Conservation (phyloP, 23 tunicate species). For the Styela clava region DNA sequence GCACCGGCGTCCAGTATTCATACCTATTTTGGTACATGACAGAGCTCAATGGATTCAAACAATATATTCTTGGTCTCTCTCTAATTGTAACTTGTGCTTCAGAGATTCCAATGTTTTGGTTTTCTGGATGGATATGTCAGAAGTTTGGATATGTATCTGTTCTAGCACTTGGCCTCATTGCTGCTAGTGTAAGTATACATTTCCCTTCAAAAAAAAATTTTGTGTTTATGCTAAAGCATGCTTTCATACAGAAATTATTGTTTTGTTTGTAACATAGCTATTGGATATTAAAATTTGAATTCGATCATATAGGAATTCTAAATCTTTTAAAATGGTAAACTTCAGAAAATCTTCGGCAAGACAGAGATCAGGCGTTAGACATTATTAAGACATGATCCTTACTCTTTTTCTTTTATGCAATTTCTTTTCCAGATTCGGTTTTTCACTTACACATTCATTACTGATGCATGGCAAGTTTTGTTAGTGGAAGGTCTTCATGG, state of each 20-base stretch:
- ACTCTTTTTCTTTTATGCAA: background rate
- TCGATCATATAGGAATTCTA: too few species aligned
- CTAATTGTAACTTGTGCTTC: slow-evolving; percentile 20
- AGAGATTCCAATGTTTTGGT: slow-evolving; percentile 29
- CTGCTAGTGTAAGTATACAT: slow-evolving; percentile 14
- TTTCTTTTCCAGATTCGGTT: slow-evolving; percentile 54
- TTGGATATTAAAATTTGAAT: too few species aligned
- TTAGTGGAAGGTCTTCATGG: slow-evolving; percentile 70
- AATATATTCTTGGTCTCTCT: slow-evolving; percentile 21
- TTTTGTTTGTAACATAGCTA: too few species aligned
- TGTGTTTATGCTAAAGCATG: too few species aligned
- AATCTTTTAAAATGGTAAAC: too few species aligned
- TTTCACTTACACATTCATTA: slow-evolving; percentile 55
- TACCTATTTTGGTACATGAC: slow-evolving; percentile 25
- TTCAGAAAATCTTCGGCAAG: too few species aligned
- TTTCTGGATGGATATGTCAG: slow-evolving; percentile 32
- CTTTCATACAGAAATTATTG: too few species aligned
- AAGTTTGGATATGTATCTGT: slow-evolving; percentile 28
- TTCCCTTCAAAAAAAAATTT: too few species aligned
- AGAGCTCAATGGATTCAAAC: slow-evolving; percentile 8
- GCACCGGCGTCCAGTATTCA: slow-evolving; percentile 31
- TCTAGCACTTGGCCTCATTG: slow-evolving; percentile 15
- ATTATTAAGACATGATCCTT: too few species aligned
- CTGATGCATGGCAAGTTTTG: slow-evolving; percentile 74
- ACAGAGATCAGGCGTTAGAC: too few species aligned